These are phyloP conservation scores for Papilio aristodemus DNA, from an alignment of 1,140 invertebrate genomes.

Conservation along the genomic window DNA sequence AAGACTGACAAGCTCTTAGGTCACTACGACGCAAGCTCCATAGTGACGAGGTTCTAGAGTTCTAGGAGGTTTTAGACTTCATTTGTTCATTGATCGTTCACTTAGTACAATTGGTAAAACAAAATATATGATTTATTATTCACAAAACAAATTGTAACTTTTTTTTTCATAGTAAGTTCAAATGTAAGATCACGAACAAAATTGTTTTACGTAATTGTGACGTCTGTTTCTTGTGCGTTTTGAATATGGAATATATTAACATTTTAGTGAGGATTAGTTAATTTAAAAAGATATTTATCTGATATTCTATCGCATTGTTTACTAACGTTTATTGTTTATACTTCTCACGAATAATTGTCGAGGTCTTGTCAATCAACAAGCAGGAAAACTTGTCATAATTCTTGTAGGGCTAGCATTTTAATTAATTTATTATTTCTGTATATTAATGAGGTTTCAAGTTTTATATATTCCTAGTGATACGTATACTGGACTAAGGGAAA, in stretches of 20 bases:
- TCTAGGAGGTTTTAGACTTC: no score
- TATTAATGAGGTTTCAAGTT: background rate
- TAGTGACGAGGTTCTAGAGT: no score
- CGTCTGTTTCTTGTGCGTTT: background rate
- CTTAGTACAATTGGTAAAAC: no score
- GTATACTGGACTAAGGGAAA: background rate
- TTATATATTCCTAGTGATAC: background rate
- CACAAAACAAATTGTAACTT: background rate
- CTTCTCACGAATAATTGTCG: conserved; percentile 9
- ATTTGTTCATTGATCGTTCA: no score
- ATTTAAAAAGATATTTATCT: background rate
- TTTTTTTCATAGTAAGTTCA: background rate
- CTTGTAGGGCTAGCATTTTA: background rate
- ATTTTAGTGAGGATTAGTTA: background rate
- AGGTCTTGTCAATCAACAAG: background rate
- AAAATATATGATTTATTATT: background rate
- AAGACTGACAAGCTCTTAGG: no score
- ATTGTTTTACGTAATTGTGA: conserved; percentile 10
- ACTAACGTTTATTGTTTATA: background rate
- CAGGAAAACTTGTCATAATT: conserved; percentile 22
- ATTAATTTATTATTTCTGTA: background rate
- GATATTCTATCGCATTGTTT: background rate
- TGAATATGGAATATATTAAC: background rate
- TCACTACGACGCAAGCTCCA: no score
- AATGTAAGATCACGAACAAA: conserved; percentile 2